phyloP scores from a whole-genome alignment of 2,113 vertebrate species.

The Poecilia latipinna region DNA sequence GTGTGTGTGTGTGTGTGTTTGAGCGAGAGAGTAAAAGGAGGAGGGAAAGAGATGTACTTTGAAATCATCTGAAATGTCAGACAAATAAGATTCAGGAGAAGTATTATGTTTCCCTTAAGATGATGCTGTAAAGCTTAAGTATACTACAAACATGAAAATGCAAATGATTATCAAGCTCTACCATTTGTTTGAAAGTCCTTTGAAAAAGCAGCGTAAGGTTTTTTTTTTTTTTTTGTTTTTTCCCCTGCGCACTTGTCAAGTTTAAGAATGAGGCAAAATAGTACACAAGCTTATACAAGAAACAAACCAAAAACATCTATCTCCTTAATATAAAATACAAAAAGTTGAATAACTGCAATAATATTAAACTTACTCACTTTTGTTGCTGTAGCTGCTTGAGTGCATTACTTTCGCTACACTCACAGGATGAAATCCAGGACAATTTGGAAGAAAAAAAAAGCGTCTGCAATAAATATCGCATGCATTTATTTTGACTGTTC shows the following conservation, averaged over 20 bases:
- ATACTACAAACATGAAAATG: constrained; percentile 59
- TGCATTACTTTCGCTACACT: background rate
- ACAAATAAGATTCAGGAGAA: constrained; percentile 69
- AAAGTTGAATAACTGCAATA: background rate
- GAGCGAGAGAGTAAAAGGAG: background rate
- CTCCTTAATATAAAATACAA: background rate
- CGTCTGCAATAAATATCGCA: background rate
- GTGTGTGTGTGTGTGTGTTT: constrained; percentile 1
- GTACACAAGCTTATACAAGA: constrained; percentile 2
- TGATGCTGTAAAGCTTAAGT: constrained; percentile 40
- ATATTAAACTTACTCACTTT: background rate
- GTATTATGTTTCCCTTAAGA: constrained; percentile 67
- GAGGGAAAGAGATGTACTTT: constrained; percentile 58
- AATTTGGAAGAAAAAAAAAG: background rate
- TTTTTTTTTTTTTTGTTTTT: constrained; percentile 7
- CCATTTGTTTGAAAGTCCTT: constrained; percentile 31
- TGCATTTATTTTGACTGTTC: too few relatives aligned
- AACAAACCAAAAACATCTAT: constrained; percentile 4
- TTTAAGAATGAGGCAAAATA: constrained; percentile 31
- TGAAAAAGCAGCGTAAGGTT: constrained; percentile 38
- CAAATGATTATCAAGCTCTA: constrained; percentile 41
- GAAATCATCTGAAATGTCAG: constrained; percentile 75
- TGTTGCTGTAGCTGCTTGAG: background rate
- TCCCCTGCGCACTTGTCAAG: constrained; percentile 40
- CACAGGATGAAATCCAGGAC: background rate